These are phyloP conservation scores for Drosophila lacertosa DNA, from an alignment of 1,140 invertebrate species.

Conservation along the genomic window DNA sequence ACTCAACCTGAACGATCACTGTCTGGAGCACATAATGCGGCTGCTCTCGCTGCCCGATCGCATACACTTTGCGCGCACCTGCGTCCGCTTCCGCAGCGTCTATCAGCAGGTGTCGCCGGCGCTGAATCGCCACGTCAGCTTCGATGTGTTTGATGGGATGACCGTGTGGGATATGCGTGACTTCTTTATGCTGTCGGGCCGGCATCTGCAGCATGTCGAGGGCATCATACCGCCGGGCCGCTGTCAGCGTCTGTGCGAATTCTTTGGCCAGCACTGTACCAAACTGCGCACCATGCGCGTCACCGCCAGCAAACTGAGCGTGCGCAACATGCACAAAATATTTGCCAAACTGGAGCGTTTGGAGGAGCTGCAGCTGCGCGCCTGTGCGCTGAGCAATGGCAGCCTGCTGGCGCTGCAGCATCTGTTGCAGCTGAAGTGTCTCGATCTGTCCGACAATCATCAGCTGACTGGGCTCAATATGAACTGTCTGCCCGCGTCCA, in stretches of 20 bases:
- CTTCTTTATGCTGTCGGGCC: conserved; percentile 41
- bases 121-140: conserved; percentile 5
- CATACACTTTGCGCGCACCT: conserved; percentile 35
- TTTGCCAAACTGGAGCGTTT: conserved; percentile 9
- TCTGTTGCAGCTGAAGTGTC: background rate
- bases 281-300: conserved; percentile 26
- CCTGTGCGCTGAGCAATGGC: conserved; percentile 2
- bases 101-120: conserved; percentile 19
- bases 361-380: conserved; percentile 20
- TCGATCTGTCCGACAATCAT: conserved; percentile 34
- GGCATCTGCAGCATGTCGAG: conserved; percentile 20
- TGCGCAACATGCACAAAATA: conserved; percentile 34
- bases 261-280: conserved; percentile 29
- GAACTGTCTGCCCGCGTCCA: conserved; percentile 9
- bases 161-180: conserved; percentile 50
- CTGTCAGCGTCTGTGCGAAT: conserved; percentile 37
- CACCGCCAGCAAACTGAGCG: conserved; percentile 14
- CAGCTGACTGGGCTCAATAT: conserved; percentile 19
- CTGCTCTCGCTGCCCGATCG: conserved; percentile 18
- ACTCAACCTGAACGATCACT: conserved; percentile 33
- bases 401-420: conserved; percentile 6
- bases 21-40: conserved; percentile 26
- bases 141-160: conserved; percentile 19
- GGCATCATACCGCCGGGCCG: conserved; percentile 32
- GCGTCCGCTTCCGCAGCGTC: conserved; percentile 23